Conservation (phyloP, 2,797 vertebrate species). For the Amphiprion clarkii region DNA sequence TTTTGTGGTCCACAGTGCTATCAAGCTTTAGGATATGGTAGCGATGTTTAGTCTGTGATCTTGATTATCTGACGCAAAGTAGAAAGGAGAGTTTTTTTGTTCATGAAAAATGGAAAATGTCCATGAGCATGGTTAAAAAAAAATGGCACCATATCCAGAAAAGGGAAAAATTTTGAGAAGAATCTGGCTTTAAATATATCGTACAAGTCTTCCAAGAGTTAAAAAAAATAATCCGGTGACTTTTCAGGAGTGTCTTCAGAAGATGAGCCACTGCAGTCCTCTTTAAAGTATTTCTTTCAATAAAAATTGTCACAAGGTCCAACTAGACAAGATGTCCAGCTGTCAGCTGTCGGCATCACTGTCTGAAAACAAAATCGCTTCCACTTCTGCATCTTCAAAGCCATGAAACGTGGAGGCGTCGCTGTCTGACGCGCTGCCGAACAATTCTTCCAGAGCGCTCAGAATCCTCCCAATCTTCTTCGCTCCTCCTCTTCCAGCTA, state of each 20-base stretch:
- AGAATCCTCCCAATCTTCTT: constrained; percentile 90
- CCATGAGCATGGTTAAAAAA: constrained; percentile 23
- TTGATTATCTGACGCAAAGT: constrained; percentile 30
- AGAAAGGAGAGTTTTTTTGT: constrained; percentile 7
- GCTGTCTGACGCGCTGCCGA: constrained; percentile 92
- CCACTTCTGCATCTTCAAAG: constrained; percentile 93
- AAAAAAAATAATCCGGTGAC: constrained; percentile 18
- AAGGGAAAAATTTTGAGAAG: constrained; percentile 15
- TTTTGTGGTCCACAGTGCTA: constrained; percentile 34
- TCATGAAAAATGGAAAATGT: constrained; percentile 39
- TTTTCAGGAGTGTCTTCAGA: constrained; percentile 24
- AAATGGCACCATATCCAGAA: constrained; percentile 21
- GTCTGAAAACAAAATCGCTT: constrained; percentile 87
- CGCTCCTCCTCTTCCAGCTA: constrained; percentile 79
- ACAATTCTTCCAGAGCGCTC: constrained; percentile 92
- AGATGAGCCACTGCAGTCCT: constrained; percentile 27
- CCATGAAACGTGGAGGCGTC: constrained; percentile 96
- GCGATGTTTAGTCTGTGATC: constrained; percentile 16
- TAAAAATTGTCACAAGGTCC: not conserved
- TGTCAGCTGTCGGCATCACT: constrained; percentile 68
- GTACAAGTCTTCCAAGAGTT: constrained; percentile 4
- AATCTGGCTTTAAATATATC: not conserved
- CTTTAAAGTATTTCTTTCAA: constrained; percentile 21
- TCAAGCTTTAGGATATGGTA: constrained; percentile 7
- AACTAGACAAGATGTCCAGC: constrained; percentile 14